Percentiles rank a stretch among this genome's conserved stretches.
Evolutionary conservation across 2,113 vertebrate genomes (phyloP).

Genomic region (Petaurus breviceps): DNA sequence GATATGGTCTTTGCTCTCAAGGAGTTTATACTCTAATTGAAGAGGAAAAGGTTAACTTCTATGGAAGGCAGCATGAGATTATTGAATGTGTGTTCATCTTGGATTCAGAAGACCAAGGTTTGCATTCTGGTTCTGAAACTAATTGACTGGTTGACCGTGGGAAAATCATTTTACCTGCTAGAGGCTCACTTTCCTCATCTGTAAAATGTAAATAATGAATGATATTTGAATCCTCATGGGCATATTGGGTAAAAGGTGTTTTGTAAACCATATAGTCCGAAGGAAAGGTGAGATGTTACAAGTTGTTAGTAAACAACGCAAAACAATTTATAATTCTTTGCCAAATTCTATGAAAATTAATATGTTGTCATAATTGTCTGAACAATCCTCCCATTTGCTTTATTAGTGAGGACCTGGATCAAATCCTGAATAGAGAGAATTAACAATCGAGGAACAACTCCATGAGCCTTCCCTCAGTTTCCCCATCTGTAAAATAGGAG

Average conservation of each 20-base stretch:
- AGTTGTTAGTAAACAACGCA: not conserved
- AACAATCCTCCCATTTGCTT: not conserved
- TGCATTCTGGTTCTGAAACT: not conserved
- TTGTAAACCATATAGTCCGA: not conserved
- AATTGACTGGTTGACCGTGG: not conserved
- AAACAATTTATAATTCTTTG: not conserved
- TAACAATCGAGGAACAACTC: not conserved
- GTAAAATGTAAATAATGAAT: not conserved
- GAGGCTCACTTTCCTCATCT: not conserved
- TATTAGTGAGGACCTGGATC: not conserved
- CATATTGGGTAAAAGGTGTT: not conserved
- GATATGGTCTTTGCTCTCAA: not conserved
- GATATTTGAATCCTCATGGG: not conserved
- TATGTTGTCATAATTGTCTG: not conserved
- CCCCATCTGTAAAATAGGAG: no score
- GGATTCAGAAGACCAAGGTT: not conserved
- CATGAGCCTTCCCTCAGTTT: not conserved
- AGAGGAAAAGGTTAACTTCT: not conserved
- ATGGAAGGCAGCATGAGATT: not conserved
- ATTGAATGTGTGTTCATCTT: not conserved
- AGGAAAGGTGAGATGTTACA: not conserved
- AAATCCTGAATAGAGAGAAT: not conserved
- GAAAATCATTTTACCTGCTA: constrained; percentile 11
- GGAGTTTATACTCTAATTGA: not conserved
- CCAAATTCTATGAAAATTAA: not conserved